Evolutionary conservation across 2,888 invertebrate genomes (phyloP), one percentile per base, ranked within the genome.

Genomic region (Dione vanillae): DNA sequence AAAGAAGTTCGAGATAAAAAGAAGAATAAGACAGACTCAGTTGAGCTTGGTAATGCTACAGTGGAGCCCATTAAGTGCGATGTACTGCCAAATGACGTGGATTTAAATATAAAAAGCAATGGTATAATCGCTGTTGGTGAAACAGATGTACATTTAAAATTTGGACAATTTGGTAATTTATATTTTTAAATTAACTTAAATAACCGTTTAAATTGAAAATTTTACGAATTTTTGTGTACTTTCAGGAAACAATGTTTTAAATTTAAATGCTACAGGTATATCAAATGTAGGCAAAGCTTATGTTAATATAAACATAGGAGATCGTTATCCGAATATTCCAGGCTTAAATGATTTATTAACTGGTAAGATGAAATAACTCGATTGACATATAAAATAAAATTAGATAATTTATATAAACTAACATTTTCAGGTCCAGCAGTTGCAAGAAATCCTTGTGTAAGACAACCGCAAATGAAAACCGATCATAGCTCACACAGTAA

Each of bases 1-100:
- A 91, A 87, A 82, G 89, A 89, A 81, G 84, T 90, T 0, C 81
- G 83, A 70, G 85, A 87, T 12, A 88, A 87, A 76, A 90, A 85
- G 75, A 89, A 84, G 74, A 88, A 85, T 73, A 86, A 83, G 65
- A 5, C 54, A 0, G 80, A 78, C 14, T 69, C 66, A 16, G 11
- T 45, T 9, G 77, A 77, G 10, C 65, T 66, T 40, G 72, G 20
- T 11, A 67, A 72, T 2, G 76, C 74, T 9, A 65, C 58, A 27
- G 27, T 40, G 51, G 70, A 73, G 37, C 27, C 45, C 14, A 41
- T 68, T 5, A 84, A 81, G 72, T 85, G 83, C 71, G 83, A 83
- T 14, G 49, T 74, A 0, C 2, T 81, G 10, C 80, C 84, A 0
- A 82, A 79, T 27, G 84, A 87, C 41, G 77, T 84, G 2, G 85